Evolutionary conservation across 2,113 vertebrate genomes (phyloP), one percentile per base, ranked within the genome.

Genomic region (Corynorhinus townsendii): DNA sequence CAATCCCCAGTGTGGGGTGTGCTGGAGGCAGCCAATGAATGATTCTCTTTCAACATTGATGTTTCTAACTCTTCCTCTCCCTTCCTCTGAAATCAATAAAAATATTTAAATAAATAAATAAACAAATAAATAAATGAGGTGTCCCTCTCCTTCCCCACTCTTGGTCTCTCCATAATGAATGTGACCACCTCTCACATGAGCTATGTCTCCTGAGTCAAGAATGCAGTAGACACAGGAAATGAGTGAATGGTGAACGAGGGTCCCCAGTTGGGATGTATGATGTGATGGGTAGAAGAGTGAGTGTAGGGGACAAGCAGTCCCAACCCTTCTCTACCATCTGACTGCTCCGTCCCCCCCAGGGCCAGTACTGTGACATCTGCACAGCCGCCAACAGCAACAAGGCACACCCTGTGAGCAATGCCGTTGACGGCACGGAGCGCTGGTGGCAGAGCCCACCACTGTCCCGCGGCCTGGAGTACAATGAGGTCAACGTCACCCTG

Each of bases 381-480:
- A 98, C 98, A 38, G 98, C 98, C 0, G 98, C 98, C 0, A 98
- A 98, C 94, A 99, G 98, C 91, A 99, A 99, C 94, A 99, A 99
- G 45, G 99, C 99, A 0, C 99, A 99, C 62, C 99, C 99, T 30
- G 99, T 98, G 95, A 99, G 98, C 52, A 99, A 99, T 0, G 99
- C 99, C 97, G 98, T 99, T 0, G 99, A 99, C 0, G 99, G 99
- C n/a, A 99, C 99, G 0, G 99, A 99, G 96, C 98, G 99, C 80
- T 99, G 99, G 99, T 99, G 99, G 99, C 99, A 99, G 98, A 99
- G 99, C 89, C 99, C 99, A 0, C 99, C 99, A 0, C 98, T 99
- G 2, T 99, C 99, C 76, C 99, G 99, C 0, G 99, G 98, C 87
- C 97, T 99, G 28, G 99, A 99, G 93, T 99, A 98, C 99, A 99